Base-by-base conservation (phyloP, 2,113 vertebrate genomes). In the Cynopterus brachyotis region DNA sequence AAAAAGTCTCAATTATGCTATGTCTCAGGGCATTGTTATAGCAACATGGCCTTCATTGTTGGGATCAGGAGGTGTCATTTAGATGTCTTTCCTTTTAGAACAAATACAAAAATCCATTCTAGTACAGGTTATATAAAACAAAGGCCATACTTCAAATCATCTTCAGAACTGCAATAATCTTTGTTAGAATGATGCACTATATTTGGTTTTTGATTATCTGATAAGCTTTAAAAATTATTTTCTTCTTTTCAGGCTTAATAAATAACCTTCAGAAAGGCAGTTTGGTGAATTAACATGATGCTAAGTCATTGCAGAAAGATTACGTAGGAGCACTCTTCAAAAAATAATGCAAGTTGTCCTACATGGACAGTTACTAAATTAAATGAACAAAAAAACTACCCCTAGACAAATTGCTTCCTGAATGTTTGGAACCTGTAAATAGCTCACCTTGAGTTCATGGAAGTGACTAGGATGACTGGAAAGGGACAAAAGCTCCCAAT, bases 401-500 rank as follows among this genome's bases (percentile, higher is more conserved):
- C 28, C n/a, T 87, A 73, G 12, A 50, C 64, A 88, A 93, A 70
- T 73, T 89, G 24, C 6, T 86, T 30, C 59, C 40, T 5, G 17
- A 32, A 87, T 92, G 32, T 94, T 60, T 59, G 47, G 55, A 26
- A 69, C 8, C 35, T 89, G 35, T 75, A 93, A 62, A 45, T 86
- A 89, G 37, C 8, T 24, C 57, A 66, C 37, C 9, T 35, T 53
- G 50, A 57, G 24, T 72, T 82, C 53, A 57, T 78, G 9, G 9
- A 66, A 79, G 15, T 96, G 69, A 85, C 37, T 67, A 59, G 9
- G 24, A 17, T 82, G 10, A 28, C 47, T 69, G 19, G 28, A 19
- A 97, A 62, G 40, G n/a, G 89, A 97, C 11, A 42, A 92, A 96
- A 50, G 67, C 16, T 87, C 93, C 53, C 72, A 32, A 91, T 45